Evolutionary conservation across 2,888 invertebrate species (phyloP).

Genomic region (Ophion slaviceki): DNA sequence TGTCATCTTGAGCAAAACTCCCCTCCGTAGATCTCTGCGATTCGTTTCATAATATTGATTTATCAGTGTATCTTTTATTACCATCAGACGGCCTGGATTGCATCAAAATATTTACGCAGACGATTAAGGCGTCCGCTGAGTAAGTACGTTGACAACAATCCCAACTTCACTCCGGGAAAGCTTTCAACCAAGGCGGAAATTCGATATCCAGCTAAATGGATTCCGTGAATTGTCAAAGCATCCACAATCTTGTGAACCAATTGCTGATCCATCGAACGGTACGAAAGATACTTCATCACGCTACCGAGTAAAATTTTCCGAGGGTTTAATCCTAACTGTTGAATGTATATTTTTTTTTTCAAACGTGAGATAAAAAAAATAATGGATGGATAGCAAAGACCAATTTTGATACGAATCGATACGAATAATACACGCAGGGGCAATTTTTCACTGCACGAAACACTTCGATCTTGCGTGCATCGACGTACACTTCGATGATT

Average conservation of each 20-base stretch:
- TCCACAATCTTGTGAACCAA: background rate
- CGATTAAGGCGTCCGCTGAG: background rate
- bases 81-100: too few relatives aligned
- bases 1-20: too few relatives aligned
- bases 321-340: background rate
- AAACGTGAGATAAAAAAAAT: background rate
- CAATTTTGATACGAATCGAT: background rate
- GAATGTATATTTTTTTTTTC: background rate
- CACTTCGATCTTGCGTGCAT: background rate
- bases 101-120: background rate
- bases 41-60: background rate
- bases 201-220: background rate
- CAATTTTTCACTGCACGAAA: slow-evolving; percentile 34
- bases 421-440: slow-evolving; percentile 10
- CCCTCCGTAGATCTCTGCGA: background rate
- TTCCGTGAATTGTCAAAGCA: background rate
- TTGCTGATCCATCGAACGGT: background rate
- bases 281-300: background rate
- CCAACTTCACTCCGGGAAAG: background rate
- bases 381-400: background rate
- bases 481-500: slow-evolving; percentile 7
- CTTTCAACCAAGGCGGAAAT: background rate
- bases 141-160: background rate
- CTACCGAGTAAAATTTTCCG: background rate
- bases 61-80: too few relatives aligned